phyloP scores from a whole-genome alignment of 2,113 vertebrate species.

The Dermatemys mawii region DNA sequence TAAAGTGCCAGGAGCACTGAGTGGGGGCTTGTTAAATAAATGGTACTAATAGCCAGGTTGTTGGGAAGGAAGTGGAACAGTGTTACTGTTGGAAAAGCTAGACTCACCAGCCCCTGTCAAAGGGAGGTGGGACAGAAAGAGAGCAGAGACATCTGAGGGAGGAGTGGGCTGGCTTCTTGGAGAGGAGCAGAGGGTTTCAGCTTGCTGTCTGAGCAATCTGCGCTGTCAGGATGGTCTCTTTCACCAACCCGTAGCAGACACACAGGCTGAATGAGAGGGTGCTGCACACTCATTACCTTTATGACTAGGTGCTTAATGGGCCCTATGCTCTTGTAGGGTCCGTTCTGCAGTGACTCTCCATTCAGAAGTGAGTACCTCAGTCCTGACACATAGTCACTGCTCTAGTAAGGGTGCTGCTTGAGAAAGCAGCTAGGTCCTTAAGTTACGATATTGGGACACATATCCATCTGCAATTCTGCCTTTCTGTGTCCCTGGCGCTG shows the following conservation, averaged over 20 bases:
- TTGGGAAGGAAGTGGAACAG: fast-evolving
- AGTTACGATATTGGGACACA: background rate
- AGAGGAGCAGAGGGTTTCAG: background rate
- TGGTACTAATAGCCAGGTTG: background rate
- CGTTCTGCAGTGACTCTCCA: background rate
- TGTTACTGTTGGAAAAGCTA: fast-evolving
- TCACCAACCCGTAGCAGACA: fast-evolving
- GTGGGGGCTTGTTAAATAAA: background rate
- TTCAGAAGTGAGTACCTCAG: background rate
- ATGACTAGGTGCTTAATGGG: background rate
- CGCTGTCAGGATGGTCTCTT: background rate
- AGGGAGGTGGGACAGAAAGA: background rate
- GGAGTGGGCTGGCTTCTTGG: background rate
- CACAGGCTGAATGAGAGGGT: background rate
- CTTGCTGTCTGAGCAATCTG: background rate
- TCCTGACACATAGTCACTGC: fast-evolving
- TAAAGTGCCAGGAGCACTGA: background rate
- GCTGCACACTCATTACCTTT: background rate
- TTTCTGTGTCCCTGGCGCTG: background rate
- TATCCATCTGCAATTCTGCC: background rate
- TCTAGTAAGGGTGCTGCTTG: background rate
- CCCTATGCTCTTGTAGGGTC: background rate
- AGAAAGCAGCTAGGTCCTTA: background rate
- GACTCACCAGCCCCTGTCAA: background rate
- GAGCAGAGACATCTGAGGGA: background rate